phyloP scores from a whole-genome alignment of 2,797 vertebrate genomes.

The Leptatherina wallacei region DNA sequence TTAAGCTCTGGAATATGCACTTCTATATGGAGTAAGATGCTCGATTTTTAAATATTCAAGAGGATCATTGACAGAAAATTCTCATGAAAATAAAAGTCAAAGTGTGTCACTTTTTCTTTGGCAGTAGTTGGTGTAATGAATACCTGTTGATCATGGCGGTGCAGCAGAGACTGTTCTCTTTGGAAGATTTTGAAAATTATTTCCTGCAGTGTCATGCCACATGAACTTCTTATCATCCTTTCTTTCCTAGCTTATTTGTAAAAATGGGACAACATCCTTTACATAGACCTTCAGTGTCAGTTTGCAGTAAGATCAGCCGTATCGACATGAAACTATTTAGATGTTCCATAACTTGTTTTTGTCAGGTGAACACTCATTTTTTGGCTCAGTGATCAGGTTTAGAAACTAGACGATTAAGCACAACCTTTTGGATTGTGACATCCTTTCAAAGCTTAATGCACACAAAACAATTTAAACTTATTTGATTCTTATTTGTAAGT shows the following conservation, averaged over 20 bases:
- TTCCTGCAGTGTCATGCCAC: slow-evolving; percentile 1
- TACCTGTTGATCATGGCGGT: slow-evolving; percentile 74
- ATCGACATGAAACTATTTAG: slow-evolving; percentile 6
- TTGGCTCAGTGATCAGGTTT: neutral
- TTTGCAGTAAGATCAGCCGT: neutral
- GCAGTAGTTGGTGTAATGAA: slow-evolving; percentile 42
- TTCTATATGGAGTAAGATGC: neutral
- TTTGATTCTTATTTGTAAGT: neutral
- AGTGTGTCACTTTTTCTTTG: slow-evolving; percentile 12
- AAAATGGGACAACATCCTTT: neutral
- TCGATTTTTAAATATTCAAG: neutral
- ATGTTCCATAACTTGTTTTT: slow-evolving; percentile 24
- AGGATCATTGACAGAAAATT: neutral
- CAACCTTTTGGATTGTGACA: neutral
- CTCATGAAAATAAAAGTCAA: neutral
- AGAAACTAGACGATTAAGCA: neutral
- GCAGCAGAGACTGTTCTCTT: slow-evolving; percentile 21
- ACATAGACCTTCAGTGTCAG: neutral
- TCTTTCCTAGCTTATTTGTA: slow-evolving; percentile 4
- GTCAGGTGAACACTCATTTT: neutral
- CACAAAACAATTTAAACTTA: neutral
- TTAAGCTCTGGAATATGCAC: neutral
- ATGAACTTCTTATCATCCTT: neutral
- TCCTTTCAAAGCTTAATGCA: neutral
- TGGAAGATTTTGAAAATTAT: slow-evolving; percentile 1